Conservation (phyloP, 1,140 invertebrate genomes). For the Teleogryllus occipitalis region DNA sequence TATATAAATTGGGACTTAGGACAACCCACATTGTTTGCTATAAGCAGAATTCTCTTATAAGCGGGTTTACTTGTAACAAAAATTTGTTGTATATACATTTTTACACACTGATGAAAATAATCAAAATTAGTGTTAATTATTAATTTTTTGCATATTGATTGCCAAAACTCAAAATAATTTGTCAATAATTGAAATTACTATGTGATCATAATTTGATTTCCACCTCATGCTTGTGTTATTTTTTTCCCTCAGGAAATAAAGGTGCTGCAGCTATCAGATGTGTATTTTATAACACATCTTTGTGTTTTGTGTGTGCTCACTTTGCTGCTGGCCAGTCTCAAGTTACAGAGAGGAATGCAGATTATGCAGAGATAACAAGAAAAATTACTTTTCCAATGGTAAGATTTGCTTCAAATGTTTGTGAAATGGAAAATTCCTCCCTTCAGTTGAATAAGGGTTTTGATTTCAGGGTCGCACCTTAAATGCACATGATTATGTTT, state of each 20-base stretch:
- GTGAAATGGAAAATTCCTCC: not conserved
- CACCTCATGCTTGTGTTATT: not conserved
- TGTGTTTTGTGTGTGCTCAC: constrained; percentile 97
- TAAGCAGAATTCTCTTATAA: no score
- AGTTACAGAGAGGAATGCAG: constrained; percentile 89
- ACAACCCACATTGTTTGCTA: no score
- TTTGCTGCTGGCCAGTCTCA: constrained; percentile 98
- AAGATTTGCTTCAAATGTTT: constrained; percentile 20
- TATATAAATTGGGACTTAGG: no score
- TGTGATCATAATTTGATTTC: not conserved
- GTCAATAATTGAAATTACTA: not conserved
- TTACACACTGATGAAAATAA: no score
- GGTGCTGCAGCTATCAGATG: constrained; percentile 93
- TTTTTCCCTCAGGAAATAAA: constrained; percentile 62
- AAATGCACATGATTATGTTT: constrained; percentile 94
- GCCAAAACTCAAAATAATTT: no score
- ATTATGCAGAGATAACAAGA: constrained; percentile 90
- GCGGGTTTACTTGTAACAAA: no score
- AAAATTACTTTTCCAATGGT: constrained; percentile 92
- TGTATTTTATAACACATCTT: constrained; percentile 81
- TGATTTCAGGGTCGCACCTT: constrained; percentile 65
- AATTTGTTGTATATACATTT: no score
- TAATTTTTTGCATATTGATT: no score
- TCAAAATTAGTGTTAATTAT: no score
- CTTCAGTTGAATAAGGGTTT: not conserved